Conservation (phyloP, 2,888 invertebrate genomes). For the Liodrosophila aerea region DNA sequence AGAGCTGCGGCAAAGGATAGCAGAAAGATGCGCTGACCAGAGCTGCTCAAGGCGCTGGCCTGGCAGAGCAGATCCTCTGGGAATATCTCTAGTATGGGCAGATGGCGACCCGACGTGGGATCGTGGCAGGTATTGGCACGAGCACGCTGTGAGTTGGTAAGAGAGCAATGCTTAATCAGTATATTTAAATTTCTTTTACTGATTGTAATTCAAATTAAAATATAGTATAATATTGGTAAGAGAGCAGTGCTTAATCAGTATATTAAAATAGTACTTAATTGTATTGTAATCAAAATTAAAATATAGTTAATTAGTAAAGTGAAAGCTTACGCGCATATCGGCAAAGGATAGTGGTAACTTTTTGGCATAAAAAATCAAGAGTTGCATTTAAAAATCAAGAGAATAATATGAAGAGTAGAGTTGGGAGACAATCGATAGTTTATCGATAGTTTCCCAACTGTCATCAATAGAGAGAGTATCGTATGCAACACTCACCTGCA, state of each 20-base stretch:
- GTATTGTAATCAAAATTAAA: background rate
- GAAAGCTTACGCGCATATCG: slow-evolving; percentile 80
- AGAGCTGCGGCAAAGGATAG: slow-evolving; percentile 79
- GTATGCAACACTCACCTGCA: slow-evolving; percentile 77
- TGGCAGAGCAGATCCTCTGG: slow-evolving; percentile 92
- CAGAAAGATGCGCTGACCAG: slow-evolving; percentile 82
- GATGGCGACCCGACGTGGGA: slow-evolving; percentile 85
- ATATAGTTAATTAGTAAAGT: too few relatives aligned
- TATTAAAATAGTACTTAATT: too few relatives aligned
- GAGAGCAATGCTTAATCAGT: too few relatives aligned
- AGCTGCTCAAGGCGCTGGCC: slow-evolving; percentile 91
- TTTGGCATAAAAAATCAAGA: slow-evolving; percentile 20
- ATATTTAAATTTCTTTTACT: too few relatives aligned
- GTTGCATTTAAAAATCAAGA: background rate
- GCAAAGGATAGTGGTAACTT: slow-evolving; percentile 78
- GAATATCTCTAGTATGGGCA: slow-evolving; percentile 88
- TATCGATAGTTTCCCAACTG: too few relatives aligned
- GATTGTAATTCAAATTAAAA: too few relatives aligned
- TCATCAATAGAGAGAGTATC: too few relatives aligned
- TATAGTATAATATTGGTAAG: background rate
- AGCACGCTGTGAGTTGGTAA: slow-evolving; percentile 82
- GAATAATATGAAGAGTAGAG: background rate
- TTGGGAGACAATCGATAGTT: background rate
- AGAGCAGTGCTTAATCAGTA: too few relatives aligned
- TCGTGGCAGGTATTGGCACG: slow-evolving; percentile 89